These are phyloP conservation scores for Parazoanthus atlanticus DNA, from an alignment of 92 coral and sea anemone genomes.

Conservation along the genomic window DNA sequence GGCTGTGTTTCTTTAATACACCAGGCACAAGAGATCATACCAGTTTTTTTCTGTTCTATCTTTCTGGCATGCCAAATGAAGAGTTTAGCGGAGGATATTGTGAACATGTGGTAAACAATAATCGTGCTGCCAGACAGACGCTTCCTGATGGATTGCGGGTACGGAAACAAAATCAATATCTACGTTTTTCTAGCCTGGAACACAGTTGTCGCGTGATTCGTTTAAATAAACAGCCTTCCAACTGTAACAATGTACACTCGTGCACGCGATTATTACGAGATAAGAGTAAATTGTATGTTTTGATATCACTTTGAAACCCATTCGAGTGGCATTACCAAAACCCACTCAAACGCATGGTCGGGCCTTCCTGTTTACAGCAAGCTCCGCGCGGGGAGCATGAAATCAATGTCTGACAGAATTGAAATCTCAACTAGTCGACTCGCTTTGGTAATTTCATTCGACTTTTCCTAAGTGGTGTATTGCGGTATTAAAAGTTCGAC, in stretches of 20 bases:
- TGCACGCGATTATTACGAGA: constrained; percentile 19
- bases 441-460: neutral
- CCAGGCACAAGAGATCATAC: neutral
- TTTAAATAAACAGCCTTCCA: neutral
- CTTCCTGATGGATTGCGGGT: neutral
- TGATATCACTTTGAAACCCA: neutral
- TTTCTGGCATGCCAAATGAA: neutral
- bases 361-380: constrained; percentile 24
- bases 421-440: neutral
- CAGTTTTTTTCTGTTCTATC: neutral
- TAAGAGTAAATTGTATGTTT: neutral
- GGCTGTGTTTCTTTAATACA: neutral
- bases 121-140: neutral
- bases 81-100: neutral
- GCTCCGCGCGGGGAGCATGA: neutral
- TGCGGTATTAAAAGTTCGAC: neutral
- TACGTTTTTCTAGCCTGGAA: neutral
- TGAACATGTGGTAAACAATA: neutral
- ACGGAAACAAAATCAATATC: neutral
- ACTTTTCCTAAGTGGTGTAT: neutral
- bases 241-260: neutral
- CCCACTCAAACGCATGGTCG: neutral
- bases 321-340: neutral
- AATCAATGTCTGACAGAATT: neutral
- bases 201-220: constrained; percentile 14